Percentiles rank a stretch among this genome's conserved stretches.
phyloP scores from a whole-genome alignment of 2,797 vertebrate species.

The Clarias fuscus region DNA sequence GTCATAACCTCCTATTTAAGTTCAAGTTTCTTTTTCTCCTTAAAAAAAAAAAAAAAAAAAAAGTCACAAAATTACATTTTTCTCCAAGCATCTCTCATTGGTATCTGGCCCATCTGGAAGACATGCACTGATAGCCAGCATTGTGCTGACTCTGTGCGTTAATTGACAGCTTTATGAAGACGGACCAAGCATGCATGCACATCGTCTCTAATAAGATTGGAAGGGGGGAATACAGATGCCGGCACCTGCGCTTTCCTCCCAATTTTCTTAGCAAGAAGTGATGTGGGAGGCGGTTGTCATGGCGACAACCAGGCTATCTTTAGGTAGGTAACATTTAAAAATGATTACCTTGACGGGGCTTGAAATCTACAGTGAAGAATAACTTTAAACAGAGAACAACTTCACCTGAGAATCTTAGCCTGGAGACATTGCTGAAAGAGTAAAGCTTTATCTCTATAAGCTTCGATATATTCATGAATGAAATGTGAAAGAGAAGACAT shows the following conservation, averaged over 20 bases:
- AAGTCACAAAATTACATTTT: background rate
- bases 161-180: constrained; percentile 57
- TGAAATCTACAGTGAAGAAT: constrained; percentile 19
- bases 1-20: background rate
- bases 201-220: constrained; percentile 43
- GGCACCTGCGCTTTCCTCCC: constrained; percentile 50
- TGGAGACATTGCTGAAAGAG: background rate
- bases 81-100: background rate
- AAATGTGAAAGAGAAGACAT: background rate
- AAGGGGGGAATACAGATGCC: constrained; percentile 40
- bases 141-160: constrained; percentile 38
- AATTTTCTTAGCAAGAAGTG: constrained; percentile 57
- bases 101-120: constrained; percentile 45
- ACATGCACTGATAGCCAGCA: constrained; percentile 17
- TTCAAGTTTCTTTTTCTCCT: background rate
- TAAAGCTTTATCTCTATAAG: constrained; percentile 3
- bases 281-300: constrained; percentile 57
- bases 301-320: constrained; percentile 57
- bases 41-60: background rate
- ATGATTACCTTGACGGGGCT: constrained; percentile 48
- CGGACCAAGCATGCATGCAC: constrained; percentile 39
- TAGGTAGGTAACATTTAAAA: constrained; percentile 61
- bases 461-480: background rate
- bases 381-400: constrained; percentile 29
- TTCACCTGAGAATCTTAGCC: constrained; percentile 40